Evolutionary conservation across 2,797 vertebrate genomes (phyloP).

Genomic region (Psittacula echo): DNA sequence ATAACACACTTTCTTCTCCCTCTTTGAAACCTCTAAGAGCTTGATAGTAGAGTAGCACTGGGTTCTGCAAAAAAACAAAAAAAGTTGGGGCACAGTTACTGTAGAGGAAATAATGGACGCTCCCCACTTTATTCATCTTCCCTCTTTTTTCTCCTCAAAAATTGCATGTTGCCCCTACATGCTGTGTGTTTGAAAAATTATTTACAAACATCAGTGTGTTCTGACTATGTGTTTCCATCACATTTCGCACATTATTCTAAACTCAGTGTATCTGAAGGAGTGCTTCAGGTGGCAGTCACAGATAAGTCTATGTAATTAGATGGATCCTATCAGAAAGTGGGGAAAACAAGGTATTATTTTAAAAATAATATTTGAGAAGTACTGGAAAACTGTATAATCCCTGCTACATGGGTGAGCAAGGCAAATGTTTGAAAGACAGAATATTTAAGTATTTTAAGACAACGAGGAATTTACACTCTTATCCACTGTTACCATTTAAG

Average conservation of each 20-base stretch:
- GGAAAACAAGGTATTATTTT: neutral
- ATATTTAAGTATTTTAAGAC: neutral
- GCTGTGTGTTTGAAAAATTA: neutral
- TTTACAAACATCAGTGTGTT: neutral
- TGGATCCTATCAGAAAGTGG: neutral
- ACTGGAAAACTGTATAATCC: neutral
- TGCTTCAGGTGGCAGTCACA: neutral
- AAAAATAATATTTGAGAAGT: neutral
- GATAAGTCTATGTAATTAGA: neutral
- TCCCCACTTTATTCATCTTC: neutral
- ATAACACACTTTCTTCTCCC: neutral
- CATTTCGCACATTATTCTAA: neutral
- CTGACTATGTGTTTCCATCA: neutral
- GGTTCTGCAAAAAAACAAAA: neutral
- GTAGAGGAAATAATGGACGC: neutral
- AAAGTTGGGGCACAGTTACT: neutral
- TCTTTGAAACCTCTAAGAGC: neutral
- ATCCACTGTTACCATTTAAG: accelerated
- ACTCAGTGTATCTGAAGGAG: neutral
- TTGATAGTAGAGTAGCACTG: neutral
- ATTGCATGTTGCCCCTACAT: neutral
- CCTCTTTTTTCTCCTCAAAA: neutral
- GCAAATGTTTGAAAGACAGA: neutral
- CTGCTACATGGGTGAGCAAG: neutral
- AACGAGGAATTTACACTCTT: neutral